Percentiles rank a stretch among this genome's conserved stretches.
Evolutionary conservation across 2,888 invertebrate genomes (phyloP).

Genomic region (Nymphalis polychloros): DNA sequence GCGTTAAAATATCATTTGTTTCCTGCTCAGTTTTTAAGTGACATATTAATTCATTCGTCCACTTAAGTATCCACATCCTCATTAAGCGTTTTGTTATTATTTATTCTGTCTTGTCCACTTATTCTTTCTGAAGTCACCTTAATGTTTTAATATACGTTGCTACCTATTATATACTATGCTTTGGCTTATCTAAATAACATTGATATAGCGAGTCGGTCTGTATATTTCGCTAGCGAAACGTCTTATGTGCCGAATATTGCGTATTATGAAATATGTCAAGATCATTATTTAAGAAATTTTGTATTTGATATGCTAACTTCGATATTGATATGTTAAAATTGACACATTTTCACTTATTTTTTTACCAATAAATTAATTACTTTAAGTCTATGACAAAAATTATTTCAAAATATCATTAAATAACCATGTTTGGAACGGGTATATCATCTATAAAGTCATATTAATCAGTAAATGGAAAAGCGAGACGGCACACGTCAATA

Average conservation of each 20-base stretch:
- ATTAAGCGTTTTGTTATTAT: slow-evolving; percentile 75
- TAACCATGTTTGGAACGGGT: not conserved
- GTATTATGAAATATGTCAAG: slow-evolving; percentile 24
- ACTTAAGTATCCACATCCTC: slow-evolving; percentile 78
- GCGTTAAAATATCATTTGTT: slow-evolving; percentile 68
- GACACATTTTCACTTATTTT: slow-evolving; percentile 21
- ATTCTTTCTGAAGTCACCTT: slow-evolving; percentile 52
- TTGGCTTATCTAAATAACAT: not conserved
- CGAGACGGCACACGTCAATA: slow-evolving; percentile 18
- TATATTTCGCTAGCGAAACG: slow-evolving; percentile 19
- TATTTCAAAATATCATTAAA: not conserved
- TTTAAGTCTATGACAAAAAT: not conserved
- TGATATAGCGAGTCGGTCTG: not conserved
- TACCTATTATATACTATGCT: slow-evolving; percentile 57
- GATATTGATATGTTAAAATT: slow-evolving; percentile 22
- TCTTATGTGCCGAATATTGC: not conserved
- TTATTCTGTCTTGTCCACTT: slow-evolving; percentile 61
- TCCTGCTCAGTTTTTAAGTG: slow-evolving; percentile 75
- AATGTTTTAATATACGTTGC: slow-evolving; percentile 64
- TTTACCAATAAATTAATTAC: slow-evolving; percentile 1
- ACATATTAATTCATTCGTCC: slow-evolving; percentile 70
- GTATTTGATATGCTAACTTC: slow-evolving; percentile 24
- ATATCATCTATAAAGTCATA: slow-evolving; percentile 12
- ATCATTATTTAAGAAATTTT: slow-evolving; percentile 22
- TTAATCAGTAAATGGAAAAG: slow-evolving; percentile 23